Conservation (phyloP, 2,113 vertebrate species). For the Lepus americanus region DNA sequence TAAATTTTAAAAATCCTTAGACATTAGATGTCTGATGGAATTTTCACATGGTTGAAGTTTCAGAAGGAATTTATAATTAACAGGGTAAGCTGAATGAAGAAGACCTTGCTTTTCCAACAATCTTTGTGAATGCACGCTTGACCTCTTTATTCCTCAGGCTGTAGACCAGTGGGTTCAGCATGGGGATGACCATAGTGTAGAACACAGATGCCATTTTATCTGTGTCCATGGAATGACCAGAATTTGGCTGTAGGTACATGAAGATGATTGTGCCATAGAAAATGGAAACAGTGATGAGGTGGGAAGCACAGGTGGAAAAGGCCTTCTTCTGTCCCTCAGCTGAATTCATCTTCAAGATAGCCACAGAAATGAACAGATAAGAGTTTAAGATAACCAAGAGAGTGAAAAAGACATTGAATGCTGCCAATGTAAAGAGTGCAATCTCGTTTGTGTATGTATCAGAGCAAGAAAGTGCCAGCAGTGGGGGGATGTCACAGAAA, state of each 20-base stretch:
- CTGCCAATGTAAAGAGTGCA: constrained; percentile 49
- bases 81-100: background rate
- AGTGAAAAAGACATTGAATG: background rate
- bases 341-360: constrained; percentile 59
- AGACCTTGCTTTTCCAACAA: constrained; percentile 27
- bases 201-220: constrained; percentile 64
- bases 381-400: constrained; percentile 64
- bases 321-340: constrained; percentile 61
- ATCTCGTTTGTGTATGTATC: constrained; percentile 58
- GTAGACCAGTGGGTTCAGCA: constrained; percentile 73
- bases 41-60: background rate
- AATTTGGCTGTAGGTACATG: constrained; percentile 68
- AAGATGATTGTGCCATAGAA: constrained; percentile 61
- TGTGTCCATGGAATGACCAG: constrained; percentile 63
- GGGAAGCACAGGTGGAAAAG: constrained; percentile 67
- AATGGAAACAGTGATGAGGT: constrained; percentile 69
- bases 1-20: background rate
- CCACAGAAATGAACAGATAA: constrained; percentile 68
- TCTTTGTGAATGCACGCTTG: constrained; percentile 48
- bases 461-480: constrained; percentile 74
- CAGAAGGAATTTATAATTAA: background rate
- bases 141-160: constrained; percentile 73
- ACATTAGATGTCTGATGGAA: background rate
- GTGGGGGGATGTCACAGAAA: constrained; percentile 72
- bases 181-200: constrained; percentile 67